Conservation (phyloP, 2,888 invertebrate species). For the Drosophila neutralis region DNA sequence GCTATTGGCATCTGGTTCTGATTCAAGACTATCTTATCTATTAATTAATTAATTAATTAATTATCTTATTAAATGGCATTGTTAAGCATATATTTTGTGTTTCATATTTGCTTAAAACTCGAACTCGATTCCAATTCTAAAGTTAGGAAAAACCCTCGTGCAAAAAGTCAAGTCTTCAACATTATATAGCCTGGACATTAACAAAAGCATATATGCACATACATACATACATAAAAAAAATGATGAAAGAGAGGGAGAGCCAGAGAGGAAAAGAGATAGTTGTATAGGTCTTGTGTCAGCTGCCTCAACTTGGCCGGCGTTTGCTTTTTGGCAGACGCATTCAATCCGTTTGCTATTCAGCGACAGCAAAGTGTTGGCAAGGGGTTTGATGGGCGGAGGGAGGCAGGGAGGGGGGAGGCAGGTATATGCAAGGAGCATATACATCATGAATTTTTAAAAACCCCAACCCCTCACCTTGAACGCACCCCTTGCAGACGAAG, state of each 20-base stretch:
- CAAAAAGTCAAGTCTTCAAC: constrained; percentile 22
- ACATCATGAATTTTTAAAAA: constrained; percentile 72
- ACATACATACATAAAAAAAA: constrained; percentile 1
- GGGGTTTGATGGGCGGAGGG: not conserved
- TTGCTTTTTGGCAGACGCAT: constrained; percentile 68
- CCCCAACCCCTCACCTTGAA: constrained; percentile 8
- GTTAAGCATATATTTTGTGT: not conserved
- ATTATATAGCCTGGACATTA: constrained; percentile 27
- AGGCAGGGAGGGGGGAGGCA: not conserved
- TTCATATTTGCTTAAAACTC: not conserved
- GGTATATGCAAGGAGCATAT: constrained; percentile 35
- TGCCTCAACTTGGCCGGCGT: constrained; percentile 65
- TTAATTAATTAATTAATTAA: too few species aligned
- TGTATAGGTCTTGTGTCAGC: constrained; percentile 18
- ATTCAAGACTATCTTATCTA: not conserved
- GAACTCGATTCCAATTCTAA: not conserved
- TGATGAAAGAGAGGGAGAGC: not conserved
- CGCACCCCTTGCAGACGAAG: not conserved
- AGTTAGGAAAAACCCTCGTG: constrained; percentile 9
- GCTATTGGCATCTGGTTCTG: not conserved
- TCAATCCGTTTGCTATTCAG: constrained; percentile 70
- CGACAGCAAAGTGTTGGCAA: constrained; percentile 11
- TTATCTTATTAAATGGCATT: not conserved
- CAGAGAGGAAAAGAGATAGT: not conserved
- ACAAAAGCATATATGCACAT: constrained; percentile 23